Percentiles rank a stretch among this genome's conserved stretches.
phyloP scores from a whole-genome alignment of 2,888 invertebrate species.

The Acanthopleura granulata region DNA sequence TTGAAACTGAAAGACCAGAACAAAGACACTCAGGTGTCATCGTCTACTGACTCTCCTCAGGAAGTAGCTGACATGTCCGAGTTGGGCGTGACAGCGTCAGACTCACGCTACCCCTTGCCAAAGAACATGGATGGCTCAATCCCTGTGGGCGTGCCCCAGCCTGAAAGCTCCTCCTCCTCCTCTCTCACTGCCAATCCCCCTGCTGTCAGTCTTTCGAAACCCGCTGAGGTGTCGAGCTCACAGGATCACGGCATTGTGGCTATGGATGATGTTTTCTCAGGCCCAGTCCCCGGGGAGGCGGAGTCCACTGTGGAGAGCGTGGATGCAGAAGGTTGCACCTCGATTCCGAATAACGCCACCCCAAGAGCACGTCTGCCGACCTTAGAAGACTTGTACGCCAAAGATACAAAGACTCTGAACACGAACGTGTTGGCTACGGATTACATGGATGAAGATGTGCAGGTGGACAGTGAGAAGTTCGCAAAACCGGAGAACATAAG shows the following conservation, averaged over 20 bases:
- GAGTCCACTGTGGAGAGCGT: not conserved
- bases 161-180: not conserved
- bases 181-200: not conserved
- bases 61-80: not conserved
- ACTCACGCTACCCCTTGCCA: not conserved
- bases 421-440: slow-evolving; percentile 72
- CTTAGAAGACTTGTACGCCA: slow-evolving; percentile 73
- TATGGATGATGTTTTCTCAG: not conserved
- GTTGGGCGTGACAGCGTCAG: not conserved
- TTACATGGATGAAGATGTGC: slow-evolving; percentile 71
- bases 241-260: not conserved
- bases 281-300: not conserved
- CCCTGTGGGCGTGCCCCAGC: not conserved
- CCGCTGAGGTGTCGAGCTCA: not conserved
- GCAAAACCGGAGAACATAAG: slow-evolving; percentile 71
- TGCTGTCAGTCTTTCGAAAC: not conserved
- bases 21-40: slow-evolving; percentile 12
- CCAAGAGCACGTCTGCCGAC: slow-evolving; percentile 32
- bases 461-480: slow-evolving; percentile 75
- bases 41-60: not conserved
- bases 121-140: not conserved
- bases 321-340: not conserved
- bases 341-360: slow-evolving; percentile 36
- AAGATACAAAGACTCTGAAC: slow-evolving; percentile 76
- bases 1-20: slow-evolving; percentile 3